These are phyloP conservation scores for Rhynchotus rufescens DNA, from an alignment of 2,797 vertebrate species.

Conservation along the genomic window DNA sequence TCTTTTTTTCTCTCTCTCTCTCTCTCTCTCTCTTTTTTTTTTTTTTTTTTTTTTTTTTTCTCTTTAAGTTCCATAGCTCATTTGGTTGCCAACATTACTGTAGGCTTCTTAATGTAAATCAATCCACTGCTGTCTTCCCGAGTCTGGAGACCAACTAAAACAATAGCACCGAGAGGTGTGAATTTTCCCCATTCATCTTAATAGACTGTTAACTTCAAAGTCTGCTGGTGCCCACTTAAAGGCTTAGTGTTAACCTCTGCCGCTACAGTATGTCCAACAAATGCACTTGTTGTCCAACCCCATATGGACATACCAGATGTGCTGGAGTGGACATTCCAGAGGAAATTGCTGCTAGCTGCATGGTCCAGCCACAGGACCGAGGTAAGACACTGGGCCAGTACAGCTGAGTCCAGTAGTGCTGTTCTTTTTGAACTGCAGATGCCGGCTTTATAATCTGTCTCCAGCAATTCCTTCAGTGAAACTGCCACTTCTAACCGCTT, in stretches of 20 bases:
- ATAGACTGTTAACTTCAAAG: background rate
- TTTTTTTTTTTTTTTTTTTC: background rate
- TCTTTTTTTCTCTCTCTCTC: too few relatives aligned
- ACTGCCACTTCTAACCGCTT: background rate
- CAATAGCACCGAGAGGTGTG: slow-evolving; percentile 1
- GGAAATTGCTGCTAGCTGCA: background rate
- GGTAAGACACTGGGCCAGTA: background rate
- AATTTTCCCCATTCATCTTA: background rate
- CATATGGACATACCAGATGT: background rate
- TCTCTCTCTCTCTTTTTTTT: too few relatives aligned
- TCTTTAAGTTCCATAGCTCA: background rate
- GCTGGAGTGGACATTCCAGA: background rate
- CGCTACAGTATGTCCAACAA: background rate
- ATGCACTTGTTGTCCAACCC: background rate
- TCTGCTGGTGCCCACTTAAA: background rate
- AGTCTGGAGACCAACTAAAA: background rate
- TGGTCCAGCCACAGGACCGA: background rate
- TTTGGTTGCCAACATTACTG: background rate
- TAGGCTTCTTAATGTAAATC: background rate
- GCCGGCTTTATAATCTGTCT: background rate
- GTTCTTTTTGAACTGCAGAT: background rate
- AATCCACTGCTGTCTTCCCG: background rate
- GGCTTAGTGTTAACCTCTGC: background rate
- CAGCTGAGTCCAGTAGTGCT: background rate
- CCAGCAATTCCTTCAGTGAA: background rate